These are phyloP conservation scores for Coelogynopora nodosa DNA, from an alignment of 2,888 invertebrate species.

Conservation along the genomic window DNA sequence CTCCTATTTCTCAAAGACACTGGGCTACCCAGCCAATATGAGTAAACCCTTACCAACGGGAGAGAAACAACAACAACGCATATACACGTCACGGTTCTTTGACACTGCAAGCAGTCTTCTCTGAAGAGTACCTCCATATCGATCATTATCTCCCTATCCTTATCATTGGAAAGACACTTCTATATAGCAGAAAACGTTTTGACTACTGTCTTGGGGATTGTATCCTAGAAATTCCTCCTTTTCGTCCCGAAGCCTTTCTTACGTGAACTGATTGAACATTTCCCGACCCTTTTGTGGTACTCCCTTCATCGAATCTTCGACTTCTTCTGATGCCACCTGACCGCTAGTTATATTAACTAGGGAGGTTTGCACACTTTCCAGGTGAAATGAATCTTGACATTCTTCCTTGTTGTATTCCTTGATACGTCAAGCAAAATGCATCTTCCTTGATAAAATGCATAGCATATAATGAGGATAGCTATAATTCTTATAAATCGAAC, in stretches of 20 bases:
- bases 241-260: neutral
- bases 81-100: constrained; percentile 18
- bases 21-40: no score
- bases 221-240: neutral
- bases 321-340: constrained; percentile 29
- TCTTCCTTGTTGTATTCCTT: constrained; percentile 16
- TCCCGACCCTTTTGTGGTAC: constrained; percentile 6
- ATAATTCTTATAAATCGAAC: no score
- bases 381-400: constrained; percentile 4
- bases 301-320: neutral
- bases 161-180: constrained; percentile 18
- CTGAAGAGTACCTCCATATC: constrained; percentile 27
- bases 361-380: constrained; percentile 11
- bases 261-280: constrained; percentile 2
- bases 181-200: constrained; percentile 22
- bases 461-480: no score
- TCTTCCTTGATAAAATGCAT: no score
- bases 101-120: constrained; percentile 14
- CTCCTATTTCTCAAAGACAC: no score
- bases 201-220: neutral
- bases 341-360: neutral
- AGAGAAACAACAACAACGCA: no score
- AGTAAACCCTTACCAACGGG: no score
- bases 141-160: constrained; percentile 6
- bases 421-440: no score